These are phyloP conservation scores for Caenorhabditis doughertyi DNA, from an alignment of 2,888 invertebrate species.

Conservation along the genomic window DNA sequence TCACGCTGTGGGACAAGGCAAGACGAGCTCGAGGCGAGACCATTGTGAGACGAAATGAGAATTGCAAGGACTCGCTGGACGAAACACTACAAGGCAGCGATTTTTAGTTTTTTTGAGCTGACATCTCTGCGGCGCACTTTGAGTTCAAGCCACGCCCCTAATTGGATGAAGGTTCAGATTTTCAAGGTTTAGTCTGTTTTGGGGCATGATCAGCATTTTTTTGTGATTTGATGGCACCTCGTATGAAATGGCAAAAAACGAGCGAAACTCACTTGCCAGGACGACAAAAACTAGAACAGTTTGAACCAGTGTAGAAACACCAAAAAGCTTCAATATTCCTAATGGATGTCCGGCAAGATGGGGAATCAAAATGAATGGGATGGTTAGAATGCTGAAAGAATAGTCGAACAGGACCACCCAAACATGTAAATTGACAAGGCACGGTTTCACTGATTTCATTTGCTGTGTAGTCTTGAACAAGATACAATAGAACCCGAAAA, in stretches of 20 bases:
- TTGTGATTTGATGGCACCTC: too few species aligned
- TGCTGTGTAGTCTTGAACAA: slow-evolving; percentile 20
- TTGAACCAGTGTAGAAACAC: background rate
- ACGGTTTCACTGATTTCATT: slow-evolving; percentile 26
- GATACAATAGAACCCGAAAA: slow-evolving; percentile 32
- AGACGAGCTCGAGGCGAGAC: too few species aligned
- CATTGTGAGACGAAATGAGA: too few species aligned
- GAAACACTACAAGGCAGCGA: background rate
- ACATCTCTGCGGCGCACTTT: too few species aligned
- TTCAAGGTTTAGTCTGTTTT: too few species aligned
- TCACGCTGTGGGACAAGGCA: too few species aligned
- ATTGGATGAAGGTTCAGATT: too few species aligned
- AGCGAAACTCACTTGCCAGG: background rate
- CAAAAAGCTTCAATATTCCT: background rate
- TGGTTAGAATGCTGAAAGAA: background rate
- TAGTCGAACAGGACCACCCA: slow-evolving; percentile 24
- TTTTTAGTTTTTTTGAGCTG: too few species aligned
- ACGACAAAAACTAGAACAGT: background rate
- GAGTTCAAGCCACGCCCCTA: too few species aligned
- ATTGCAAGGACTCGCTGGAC: too few species aligned
- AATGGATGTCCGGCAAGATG: background rate
- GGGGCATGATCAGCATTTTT: too few species aligned
- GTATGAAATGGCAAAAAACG: too few species aligned
- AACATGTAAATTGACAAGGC: background rate
- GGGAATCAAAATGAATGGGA: background rate